Base-by-base conservation (phyloP, 2,888 invertebrate species). In the Sarcophaga variegata region DNA sequence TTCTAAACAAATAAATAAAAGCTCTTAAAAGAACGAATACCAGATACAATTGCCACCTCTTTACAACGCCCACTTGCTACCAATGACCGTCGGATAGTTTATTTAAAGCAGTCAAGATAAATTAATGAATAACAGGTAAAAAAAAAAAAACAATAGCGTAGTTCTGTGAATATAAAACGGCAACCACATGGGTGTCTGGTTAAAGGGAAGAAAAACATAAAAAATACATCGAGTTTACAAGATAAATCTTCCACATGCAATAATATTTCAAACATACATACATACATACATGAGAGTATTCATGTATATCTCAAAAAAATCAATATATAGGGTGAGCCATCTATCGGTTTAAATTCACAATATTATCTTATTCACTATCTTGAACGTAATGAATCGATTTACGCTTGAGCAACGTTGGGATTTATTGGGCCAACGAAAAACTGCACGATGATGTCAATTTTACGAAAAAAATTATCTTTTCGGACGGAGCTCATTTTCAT, bases 11-110 rank as follows among this genome's bases (percentile, higher is more conserved):
- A 66, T 66, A 5, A 10, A 54, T 66, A 5, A 10, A 54, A 47
- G 49, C 22, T 12, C 5, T 6, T 6, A 11, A 37, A 49, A 22
- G 37, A 45, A 67, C 17, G 5, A 71, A 3, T 5, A 60, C n/a
- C 69, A 72, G 47, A 66, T 49, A 80, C 6, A 77, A 62, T 64
- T 79, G 69, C 45, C 64, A 75, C 75, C 59, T 70, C 22, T 63
- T 45, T 69, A 25, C 2, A 63, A 79, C 70, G 83, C 83, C 83
- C 79, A 83, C 83, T 47, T 70, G 22, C 75, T 17, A 62, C 37
- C 37, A 37, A 37, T 82, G 69, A 20, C 45, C 67, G n/a, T 27
- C 69, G 10, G 20, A 66, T 72, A 47, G 49, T 54, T 54, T 17
- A 14, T 54, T 54, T 54, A 17, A 60, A 77, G 5, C 4, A 74